Percentiles rank a stretch among this genome's conserved stretches.
Conservation (phyloP, 2,888 invertebrate genomes). For the Xestia sexstrigata region DNA sequence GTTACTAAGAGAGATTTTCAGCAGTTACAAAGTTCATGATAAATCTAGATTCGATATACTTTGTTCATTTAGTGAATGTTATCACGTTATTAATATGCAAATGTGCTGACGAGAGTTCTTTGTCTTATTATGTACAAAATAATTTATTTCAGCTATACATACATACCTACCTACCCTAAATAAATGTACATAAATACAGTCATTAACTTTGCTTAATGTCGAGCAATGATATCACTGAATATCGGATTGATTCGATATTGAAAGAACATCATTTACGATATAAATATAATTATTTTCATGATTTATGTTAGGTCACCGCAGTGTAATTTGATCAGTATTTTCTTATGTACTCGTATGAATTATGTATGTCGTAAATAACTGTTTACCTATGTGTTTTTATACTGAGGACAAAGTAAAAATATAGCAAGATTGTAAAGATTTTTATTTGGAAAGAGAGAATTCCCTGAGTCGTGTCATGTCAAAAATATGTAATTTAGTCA, state of each 20-base stretch:
- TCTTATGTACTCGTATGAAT: not conserved
- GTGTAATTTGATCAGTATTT: conserved; percentile 6
- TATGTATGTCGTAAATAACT: not conserved
- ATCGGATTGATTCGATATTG: conserved; percentile 15
- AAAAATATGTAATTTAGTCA: not conserved
- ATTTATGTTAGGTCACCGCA: not conserved
- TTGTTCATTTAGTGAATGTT: conserved; percentile 1
- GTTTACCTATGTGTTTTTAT: not conserved
- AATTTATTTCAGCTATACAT: conserved; percentile 36
- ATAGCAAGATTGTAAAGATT: not conserved
- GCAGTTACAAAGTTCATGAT: not conserved
- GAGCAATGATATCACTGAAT: conserved; percentile 31
- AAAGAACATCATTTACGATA: conserved; percentile 3
- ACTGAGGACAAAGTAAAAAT: not conserved
- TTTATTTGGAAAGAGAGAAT: not conserved
- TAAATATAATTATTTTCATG: not conserved
- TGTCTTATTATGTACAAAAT: not conserved
- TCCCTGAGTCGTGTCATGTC: not conserved
- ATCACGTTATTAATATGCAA: not conserved
- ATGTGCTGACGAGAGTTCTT: conserved; percentile 20
- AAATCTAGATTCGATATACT: not conserved
- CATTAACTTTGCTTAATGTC: conserved; percentile 42
- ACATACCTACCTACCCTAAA: conserved; percentile 5
- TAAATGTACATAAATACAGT: conserved; percentile 16
- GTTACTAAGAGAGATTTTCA: not conserved